Conservation (phyloP, 2,888 invertebrate species). For the Caenorhabditis sp. region DNA sequence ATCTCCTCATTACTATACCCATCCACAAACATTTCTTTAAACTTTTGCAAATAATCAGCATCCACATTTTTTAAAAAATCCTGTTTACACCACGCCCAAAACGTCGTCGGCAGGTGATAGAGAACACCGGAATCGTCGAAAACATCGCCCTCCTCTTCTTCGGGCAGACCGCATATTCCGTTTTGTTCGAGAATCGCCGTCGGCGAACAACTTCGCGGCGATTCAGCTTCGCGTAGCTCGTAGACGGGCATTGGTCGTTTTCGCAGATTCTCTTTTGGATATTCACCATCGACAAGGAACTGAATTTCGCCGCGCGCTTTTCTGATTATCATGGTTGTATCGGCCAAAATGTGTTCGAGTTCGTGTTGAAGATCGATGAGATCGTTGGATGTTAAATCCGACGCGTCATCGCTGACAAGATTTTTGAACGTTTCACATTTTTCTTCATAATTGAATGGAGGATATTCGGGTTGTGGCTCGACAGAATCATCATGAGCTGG, state of each 20-base stretch:
- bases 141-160: conserved; percentile 43
- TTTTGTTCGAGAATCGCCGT: conserved; percentile 6
- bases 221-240: background rate
- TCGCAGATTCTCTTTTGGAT: conserved; percentile 43
- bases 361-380: conserved; percentile 45
- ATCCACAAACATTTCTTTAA: conserved; percentile 37
- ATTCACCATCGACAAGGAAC: conserved; percentile 45
- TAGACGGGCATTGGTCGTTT: conserved; percentile 17
- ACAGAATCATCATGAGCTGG: background rate
- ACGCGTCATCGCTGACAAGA: conserved; percentile 11
- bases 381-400: conserved; percentile 9
- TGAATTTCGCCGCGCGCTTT: conserved; percentile 34
- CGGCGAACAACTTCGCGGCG: background rate
- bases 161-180: conserved; percentile 36
- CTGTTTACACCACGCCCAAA: conserved; percentile 47
- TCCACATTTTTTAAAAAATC: conserved; percentile 37
- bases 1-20: conserved; percentile 18
- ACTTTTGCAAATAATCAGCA: conserved; percentile 27
- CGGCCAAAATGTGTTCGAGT: conserved; percentile 41
- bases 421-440: conserved; percentile 13
- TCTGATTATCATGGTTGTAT: conserved; percentile 21
- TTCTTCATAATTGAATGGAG: conserved; percentile 20
- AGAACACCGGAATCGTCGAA: conserved; percentile 40
- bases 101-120: conserved; percentile 35
- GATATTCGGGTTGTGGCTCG: conserved; percentile 37